phyloP scores from a whole-genome alignment of 2,797 vertebrate genomes.

The Myioborus melanocephalus region DNA sequence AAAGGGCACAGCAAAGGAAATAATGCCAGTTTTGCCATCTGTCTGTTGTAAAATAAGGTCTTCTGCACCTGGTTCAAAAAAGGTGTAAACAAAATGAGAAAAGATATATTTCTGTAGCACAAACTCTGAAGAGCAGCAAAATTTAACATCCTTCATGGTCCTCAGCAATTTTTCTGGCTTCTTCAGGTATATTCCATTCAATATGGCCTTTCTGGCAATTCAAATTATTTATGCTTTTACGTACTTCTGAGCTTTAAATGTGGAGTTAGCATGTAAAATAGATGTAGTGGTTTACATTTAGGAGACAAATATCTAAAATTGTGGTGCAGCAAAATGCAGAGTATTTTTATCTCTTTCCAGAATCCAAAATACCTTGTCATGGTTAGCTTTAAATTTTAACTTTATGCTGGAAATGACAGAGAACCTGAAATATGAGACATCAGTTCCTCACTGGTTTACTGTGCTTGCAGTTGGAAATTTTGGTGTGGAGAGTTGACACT shows the following conservation, averaged over 20 bases:
- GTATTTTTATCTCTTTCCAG: not conserved
- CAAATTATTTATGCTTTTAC: not conserved
- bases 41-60: not conserved
- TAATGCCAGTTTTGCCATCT: conserved; percentile 18
- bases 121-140: not conserved
- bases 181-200: not conserved
- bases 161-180: not conserved
- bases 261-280: not conserved
- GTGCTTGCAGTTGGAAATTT: not conserved
- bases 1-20: not conserved
- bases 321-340: not conserved
- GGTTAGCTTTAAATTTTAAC: not conserved
- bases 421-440: not conserved
- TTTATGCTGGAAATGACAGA: not conserved
- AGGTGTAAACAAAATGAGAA: not conserved
- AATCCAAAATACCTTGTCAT: not conserved
- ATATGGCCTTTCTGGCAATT: not conserved
- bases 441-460: not conserved
- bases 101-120: not conserved
- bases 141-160: not conserved
- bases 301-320: not conserved
- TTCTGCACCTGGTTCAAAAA: not conserved
- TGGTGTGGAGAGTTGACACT: not conserved
- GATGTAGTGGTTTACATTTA: not conserved
- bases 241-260: not conserved